Evolutionary conservation across 2,113 vertebrate genomes (phyloP).

Genomic region (Pitta sordida): DNA sequence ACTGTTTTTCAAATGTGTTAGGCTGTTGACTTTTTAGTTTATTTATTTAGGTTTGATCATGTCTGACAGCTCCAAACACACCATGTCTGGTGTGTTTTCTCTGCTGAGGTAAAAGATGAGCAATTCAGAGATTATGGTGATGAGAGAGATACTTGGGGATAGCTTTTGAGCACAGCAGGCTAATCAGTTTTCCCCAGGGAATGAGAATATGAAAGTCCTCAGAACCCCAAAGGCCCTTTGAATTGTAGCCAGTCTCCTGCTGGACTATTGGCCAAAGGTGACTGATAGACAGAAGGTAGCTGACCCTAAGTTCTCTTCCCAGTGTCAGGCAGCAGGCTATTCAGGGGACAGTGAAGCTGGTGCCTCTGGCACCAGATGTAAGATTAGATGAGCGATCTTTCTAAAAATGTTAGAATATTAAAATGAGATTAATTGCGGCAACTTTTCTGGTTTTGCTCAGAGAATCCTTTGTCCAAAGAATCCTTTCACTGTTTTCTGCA

Average conservation of each 20-base stretch:
- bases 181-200: background rate
- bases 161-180: background rate
- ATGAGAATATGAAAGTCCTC: background rate
- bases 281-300: background rate
- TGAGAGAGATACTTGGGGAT: background rate
- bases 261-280: background rate
- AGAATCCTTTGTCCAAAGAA: background rate
- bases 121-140: background rate
- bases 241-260: background rate
- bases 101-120: background rate
- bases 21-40: background rate
- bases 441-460: background rate
- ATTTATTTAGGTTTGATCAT: background rate
- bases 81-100: background rate
- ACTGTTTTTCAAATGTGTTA: slow-evolving; percentile 5
- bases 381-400: background rate
- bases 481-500: background rate
- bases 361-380: background rate
- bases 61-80: background rate
- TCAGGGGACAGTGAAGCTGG: background rate
- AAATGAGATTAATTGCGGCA: background rate
- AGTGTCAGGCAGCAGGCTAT: background rate
- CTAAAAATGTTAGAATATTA: background rate
- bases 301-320: background rate
- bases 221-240: background rate